A percentile compares a stretch with the other conserved stretches of the same genome.
These are phyloP conservation scores for Hystrix brachyura DNA, from an alignment of 2,113 vertebrate genomes.

Conservation along the genomic window DNA sequence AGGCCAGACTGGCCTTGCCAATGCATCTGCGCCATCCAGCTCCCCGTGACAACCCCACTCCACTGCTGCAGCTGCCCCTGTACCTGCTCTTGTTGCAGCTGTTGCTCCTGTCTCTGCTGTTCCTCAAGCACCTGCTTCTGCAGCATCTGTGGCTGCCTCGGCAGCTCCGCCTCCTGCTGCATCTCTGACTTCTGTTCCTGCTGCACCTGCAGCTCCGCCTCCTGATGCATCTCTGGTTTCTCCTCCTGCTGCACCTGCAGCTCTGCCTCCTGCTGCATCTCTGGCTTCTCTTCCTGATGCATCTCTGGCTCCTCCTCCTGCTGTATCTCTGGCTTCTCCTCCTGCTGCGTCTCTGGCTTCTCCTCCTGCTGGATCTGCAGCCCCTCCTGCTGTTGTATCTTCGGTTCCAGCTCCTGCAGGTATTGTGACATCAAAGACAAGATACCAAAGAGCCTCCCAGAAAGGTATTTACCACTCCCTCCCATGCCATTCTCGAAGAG, in stretches of 20 bases:
- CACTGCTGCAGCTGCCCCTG: constrained; percentile 60
- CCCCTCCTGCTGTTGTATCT: neutral
- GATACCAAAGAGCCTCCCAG: neutral
- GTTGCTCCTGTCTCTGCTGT: neutral
- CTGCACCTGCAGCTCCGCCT: too few species aligned
- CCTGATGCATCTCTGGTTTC: neutral
- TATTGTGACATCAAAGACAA: neutral
- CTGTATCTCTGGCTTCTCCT: neutral
- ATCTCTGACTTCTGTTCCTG: accelerated
- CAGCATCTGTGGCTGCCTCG: neutral
- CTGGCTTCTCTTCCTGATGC: neutral
- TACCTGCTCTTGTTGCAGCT: neutral
- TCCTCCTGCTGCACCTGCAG: neutral
- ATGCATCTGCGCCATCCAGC: constrained; percentile 83
- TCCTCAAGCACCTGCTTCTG: neutral
- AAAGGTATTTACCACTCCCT: neutral
- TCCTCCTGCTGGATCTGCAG: neutral
- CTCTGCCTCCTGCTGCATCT: constrained; percentile 83
- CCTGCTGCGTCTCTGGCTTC: constrained; percentile 56
- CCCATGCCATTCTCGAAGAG: neutral
- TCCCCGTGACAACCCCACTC: constrained; percentile 85
- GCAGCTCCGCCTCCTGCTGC: neutral
- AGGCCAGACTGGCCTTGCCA: constrained; percentile 87
- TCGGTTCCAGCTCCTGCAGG: neutral
- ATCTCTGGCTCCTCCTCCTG: accelerated